Evolutionary conservation across 2,113 vertebrate genomes (phyloP), one percentile per base, ranked within the genome.

Genomic region (Apaloderma vittatum): DNA sequence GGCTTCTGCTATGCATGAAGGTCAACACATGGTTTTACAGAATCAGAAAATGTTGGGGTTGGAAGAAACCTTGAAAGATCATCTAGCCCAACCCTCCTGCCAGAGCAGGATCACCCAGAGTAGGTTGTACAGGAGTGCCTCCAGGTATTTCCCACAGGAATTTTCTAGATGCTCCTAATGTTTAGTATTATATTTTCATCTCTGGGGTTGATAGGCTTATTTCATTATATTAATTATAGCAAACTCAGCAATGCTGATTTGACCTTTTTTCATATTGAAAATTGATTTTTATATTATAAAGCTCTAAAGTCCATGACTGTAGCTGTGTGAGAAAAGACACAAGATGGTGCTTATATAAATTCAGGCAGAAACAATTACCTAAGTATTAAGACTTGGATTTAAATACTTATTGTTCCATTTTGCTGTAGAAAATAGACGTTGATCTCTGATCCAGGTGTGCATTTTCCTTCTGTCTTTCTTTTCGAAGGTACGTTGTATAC

Each of bases 221-320:
- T 49, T 61, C 65, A 34, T 34, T 46, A 0, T 40, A 30, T 54
- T 85, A 24, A 37, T 58, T 80, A 54, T 18, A 72, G 27, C 67
- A 12, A 80, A 40, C 46, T 4, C 8, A 55, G 2, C 18, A 65
- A 43, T 80, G 73, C 3, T 65, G 40, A 46, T 58, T 24, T 32
- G 29, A 58, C 7, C 5, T 27, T 66, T 82, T 79, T 86, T 71
- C 46, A 20, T 37, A 22, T 12, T 23, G n/a, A 70, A 78, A n/a
- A 51, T 22, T 34, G 0, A 30, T 61, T 7, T 82, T 49, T 67
- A 4, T 84, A 19, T 30, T 71, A 26, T 10, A 75, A 71, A 71
- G 4, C 23, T 80, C 27, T 72, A 62, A 43, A 13, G 3, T 66
- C 15, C 0, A 0, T 45, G 24, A 18, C 27, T 72, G 3, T n/a